Percentiles rank a stretch among this genome's conserved stretches.
These are phyloP conservation scores for Sclerurus mexicanus DNA, from an alignment of 2,113 vertebrate species.

Conservation along the genomic window DNA sequence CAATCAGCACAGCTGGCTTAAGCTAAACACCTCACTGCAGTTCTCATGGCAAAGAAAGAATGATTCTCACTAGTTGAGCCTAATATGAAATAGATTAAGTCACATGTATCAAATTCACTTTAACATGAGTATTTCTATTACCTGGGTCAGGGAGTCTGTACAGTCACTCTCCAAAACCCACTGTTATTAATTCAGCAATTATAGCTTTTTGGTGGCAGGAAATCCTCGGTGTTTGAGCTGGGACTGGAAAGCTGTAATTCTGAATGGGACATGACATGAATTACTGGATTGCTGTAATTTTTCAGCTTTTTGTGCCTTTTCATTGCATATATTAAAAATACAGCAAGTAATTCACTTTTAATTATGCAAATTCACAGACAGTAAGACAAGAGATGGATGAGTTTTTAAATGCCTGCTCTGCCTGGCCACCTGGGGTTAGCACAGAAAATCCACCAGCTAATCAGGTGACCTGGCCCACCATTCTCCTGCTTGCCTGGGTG, in stretches of 20 bases:
- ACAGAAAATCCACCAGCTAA: background rate
- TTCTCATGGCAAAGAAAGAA: background rate
- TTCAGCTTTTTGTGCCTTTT: slow-evolving; percentile 37
- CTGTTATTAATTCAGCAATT: slow-evolving; percentile 63
- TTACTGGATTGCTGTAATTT: slow-evolving; percentile 53
- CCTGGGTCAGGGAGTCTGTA: slow-evolving; percentile 23
- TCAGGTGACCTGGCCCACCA: background rate
- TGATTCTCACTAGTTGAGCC: background rate
- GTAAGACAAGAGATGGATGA: slow-evolving; percentile 46
- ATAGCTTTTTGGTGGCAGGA: slow-evolving; percentile 30
- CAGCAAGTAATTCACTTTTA: slow-evolving; percentile 46
- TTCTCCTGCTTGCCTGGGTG: background rate
- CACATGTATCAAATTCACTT: slow-evolving; percentile 34
- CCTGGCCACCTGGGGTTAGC: slow-evolving; percentile 1
- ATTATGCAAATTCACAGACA: slow-evolving; percentile 55
- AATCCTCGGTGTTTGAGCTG: background rate
- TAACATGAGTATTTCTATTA: slow-evolving; percentile 38
- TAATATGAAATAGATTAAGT: slow-evolving; percentile 3
- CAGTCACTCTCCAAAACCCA: background rate
- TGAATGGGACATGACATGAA: slow-evolving; percentile 63
- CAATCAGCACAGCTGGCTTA: background rate
- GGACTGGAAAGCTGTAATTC: slow-evolving; percentile 52
- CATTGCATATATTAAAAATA: slow-evolving; percentile 42
- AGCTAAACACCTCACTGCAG: background rate
- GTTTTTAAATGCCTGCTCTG: slow-evolving; percentile 33